A percentile compares a stretch with the other conserved stretches of the same genome.
These are phyloP conservation scores for Ascaphus truei DNA, from an alignment of 2,113 vertebrate species.

Conservation along the genomic window DNA sequence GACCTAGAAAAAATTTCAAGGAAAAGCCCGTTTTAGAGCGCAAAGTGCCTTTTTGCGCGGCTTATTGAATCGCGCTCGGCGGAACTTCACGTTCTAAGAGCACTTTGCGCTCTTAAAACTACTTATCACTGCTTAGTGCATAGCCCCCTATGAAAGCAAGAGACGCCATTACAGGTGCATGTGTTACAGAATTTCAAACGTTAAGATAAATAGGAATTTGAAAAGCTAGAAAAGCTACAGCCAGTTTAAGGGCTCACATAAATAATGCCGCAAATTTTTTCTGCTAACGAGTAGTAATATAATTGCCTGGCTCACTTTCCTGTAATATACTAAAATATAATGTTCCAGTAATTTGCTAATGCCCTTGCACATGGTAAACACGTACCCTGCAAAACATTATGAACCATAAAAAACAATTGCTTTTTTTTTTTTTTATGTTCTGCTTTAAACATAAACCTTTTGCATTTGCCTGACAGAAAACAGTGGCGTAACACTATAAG, in stretches of 20 bases:
- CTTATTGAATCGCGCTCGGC: too few relatives aligned
- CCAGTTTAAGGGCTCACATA: neutral
- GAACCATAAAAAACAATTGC: slow-evolving; percentile 37
- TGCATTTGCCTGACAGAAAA: slow-evolving; percentile 26
- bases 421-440: slow-evolving; percentile 37
- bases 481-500: slow-evolving; percentile 14
- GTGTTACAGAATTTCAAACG: neutral
- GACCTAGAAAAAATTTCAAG: too few relatives aligned
- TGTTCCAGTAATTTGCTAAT: slow-evolving; percentile 17
- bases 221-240: neutral
- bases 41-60: too few relatives aligned
- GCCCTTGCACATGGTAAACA: slow-evolving; percentile 18
- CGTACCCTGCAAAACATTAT: slow-evolving; percentile 19
- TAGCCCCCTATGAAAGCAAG: too few relatives aligned
- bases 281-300: slow-evolving; percentile 22
- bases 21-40: too few relatives aligned
- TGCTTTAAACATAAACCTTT: slow-evolving; percentile 35
- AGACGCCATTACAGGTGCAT: too few relatives aligned
- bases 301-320: slow-evolving; percentile 8
- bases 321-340: slow-evolving; percentile 12
- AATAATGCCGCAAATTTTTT: slow-evolving; percentile 15
- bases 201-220: neutral
- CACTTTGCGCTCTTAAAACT: too few relatives aligned
- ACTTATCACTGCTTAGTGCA: too few relatives aligned
- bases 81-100: too few relatives aligned